phyloP scores from a whole-genome alignment of 1,140 invertebrate genomes.

The Lasaia peninsularis region DNA sequence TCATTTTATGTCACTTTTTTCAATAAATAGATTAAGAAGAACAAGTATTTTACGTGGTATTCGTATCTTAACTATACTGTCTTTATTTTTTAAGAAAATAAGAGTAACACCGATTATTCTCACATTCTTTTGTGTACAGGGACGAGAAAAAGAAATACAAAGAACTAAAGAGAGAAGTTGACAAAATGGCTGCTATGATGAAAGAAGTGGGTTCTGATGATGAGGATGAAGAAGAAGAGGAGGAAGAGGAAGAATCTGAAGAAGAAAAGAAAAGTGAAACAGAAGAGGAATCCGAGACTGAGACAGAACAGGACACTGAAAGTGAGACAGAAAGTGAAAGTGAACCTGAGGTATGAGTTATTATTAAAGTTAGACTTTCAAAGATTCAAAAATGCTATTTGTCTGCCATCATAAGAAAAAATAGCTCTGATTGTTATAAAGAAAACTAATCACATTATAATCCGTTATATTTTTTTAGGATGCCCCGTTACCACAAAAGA shows the following conservation, averaged over 20 bases:
- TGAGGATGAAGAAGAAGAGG: conserved; percentile 82
- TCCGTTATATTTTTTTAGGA: conserved; percentile 69
- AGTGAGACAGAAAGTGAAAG: conserved; percentile 81
- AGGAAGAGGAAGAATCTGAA: conserved; percentile 82
- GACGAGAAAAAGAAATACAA: conserved; percentile 87
- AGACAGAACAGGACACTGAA: conserved; percentile 78
- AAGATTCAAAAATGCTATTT: neutral
- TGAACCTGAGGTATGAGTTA: conserved; percentile 78
- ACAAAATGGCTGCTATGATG: conserved; percentile 92
- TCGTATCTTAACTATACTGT: too few relatives aligned
- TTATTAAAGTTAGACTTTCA: neutral
- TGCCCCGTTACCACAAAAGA: conserved; percentile 80
- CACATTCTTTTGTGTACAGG: conserved; percentile 45
- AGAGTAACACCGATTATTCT: conserved; percentile 9
- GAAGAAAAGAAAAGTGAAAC: conserved; percentile 81
- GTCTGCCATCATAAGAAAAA: too few relatives aligned
- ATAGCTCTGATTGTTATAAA: too few relatives aligned
- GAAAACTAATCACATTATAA: neutral
- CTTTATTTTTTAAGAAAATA: too few relatives aligned
- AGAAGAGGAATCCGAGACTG: conserved; percentile 80
- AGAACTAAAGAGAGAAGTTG: conserved; percentile 89
- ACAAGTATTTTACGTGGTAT: too few relatives aligned
- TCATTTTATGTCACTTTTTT: too few relatives aligned
- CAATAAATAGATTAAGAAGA: too few relatives aligned
- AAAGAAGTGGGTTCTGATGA: conserved; percentile 87